Percentiles rank a stretch among this genome's conserved stretches.
Evolutionary conservation across 1,140 invertebrate genomes (phyloP).

Genomic region (Ceratitis capitata): DNA sequence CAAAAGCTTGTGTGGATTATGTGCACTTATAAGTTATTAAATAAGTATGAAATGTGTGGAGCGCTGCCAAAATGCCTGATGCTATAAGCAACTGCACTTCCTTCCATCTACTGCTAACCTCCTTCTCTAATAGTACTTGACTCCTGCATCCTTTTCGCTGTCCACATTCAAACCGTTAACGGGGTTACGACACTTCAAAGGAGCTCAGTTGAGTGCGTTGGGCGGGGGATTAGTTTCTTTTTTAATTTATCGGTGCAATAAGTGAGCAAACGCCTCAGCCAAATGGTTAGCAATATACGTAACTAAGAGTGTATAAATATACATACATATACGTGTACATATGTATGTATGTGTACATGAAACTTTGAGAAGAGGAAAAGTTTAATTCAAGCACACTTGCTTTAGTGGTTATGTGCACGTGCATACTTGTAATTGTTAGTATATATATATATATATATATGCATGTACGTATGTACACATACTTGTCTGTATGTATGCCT

Average conservation of each 20-base stretch:
- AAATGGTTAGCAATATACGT: not conserved
- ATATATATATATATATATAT: not conserved
- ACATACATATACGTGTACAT: not conserved
- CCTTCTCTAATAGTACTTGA: not conserved
- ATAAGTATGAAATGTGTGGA: not conserved
- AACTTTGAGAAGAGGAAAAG: not conserved
- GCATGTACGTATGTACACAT: not conserved
- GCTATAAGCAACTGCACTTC: not conserved
- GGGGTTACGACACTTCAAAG: not conserved
- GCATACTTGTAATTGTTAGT: not conserved
- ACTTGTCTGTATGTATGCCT: not conserved
- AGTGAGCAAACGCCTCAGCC: not conserved
- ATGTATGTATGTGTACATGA: not conserved
- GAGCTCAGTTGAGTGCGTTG: too few relatives aligned
- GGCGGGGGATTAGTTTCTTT: not conserved
- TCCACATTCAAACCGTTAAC: not conserved
- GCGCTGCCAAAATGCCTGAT: not conserved
- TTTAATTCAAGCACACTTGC: not conserved
- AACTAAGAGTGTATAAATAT: not conserved
- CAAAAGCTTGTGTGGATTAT: not conserved
- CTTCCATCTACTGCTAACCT: too few relatives aligned
- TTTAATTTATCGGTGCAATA: slow-evolving; percentile 14
- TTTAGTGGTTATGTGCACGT: not conserved
- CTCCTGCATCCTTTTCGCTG: too few relatives aligned
- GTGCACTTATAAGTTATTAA: not conserved